Conservation (phyloP, 2,113 vertebrate species). For the Fukomys damarensis region DNA sequence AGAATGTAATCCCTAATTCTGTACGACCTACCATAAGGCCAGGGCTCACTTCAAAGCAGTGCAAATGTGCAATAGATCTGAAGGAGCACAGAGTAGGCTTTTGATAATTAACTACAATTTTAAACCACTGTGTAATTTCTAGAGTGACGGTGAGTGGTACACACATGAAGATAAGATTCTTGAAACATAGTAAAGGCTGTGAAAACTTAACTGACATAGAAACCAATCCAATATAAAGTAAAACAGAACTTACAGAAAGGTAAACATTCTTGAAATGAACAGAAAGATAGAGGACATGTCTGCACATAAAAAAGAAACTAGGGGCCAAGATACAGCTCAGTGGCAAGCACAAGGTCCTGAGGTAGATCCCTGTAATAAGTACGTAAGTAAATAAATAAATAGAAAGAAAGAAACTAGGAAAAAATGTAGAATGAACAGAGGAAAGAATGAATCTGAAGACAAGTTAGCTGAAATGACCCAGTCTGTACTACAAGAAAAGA, state of each 20-base stretch:
- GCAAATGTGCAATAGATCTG: background rate
- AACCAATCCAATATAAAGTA: background rate
- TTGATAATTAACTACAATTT: background rate
- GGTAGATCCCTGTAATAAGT: too few relatives aligned
- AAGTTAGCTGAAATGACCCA: background rate
- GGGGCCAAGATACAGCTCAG: background rate
- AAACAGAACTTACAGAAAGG: background rate
- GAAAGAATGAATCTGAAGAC: background rate
- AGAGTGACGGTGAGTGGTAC: background rate
- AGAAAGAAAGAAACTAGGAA: too few relatives aligned
- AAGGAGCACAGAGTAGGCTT: background rate
- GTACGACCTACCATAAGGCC: background rate
- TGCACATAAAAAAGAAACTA: background rate
- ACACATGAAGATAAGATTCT: background rate
- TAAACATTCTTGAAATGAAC: background rate
- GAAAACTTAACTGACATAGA: background rate
- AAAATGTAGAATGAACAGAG: background rate
- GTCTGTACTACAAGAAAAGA: background rate
- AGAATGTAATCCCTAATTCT: background rate
- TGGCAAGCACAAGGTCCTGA: too few relatives aligned
- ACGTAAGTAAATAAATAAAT: too few relatives aligned
- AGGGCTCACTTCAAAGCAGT: background rate
- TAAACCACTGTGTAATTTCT: background rate
- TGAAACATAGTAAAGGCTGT: background rate
- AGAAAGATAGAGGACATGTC: background rate